Percentiles rank a stretch among this genome's conserved stretches.
phyloP scores from a whole-genome alignment of 1,140 invertebrate species.

The Ceratosolen fusciceps region DNA sequence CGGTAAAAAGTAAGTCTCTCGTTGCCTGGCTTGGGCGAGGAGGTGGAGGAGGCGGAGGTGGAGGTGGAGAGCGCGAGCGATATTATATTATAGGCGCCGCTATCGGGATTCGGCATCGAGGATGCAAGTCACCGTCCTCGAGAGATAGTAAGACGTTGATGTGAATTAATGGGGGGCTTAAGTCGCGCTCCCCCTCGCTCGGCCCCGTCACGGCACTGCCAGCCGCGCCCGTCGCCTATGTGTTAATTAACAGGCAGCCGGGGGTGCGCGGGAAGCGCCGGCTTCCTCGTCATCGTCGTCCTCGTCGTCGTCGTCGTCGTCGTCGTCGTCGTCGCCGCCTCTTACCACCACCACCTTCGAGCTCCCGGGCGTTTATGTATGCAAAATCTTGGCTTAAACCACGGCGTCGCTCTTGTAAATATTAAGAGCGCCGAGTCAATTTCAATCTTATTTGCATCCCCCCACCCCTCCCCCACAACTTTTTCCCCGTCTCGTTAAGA shows the following conservation, averaged over 20 bases:
- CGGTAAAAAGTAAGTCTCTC: slow-evolving; percentile 7
- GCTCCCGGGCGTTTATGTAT: slow-evolving; percentile 19
- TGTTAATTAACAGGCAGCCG: slow-evolving; percentile 46
- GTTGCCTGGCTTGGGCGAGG: not conserved
- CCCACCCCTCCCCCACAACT: not conserved
- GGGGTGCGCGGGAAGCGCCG: too few relatives aligned
- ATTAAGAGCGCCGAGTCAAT: slow-evolving; percentile 32
- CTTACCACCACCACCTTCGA: not conserved
- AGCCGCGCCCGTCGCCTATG: slow-evolving; percentile 3
- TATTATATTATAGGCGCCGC: slow-evolving; percentile 39
- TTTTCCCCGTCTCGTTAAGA: too few relatives aligned
- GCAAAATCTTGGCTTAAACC: slow-evolving; percentile 41
- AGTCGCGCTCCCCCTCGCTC: slow-evolving; percentile 43
- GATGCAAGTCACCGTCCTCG: slow-evolving; percentile 65
- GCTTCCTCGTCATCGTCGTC: not conserved
- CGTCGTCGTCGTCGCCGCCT: not conserved
- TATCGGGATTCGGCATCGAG: slow-evolving; percentile 67
- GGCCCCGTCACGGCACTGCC: not conserved
- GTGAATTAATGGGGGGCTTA: slow-evolving; percentile 72
- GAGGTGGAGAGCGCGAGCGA: not conserved
- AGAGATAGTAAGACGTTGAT: slow-evolving; percentile 70
- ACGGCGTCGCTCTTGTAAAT: slow-evolving; percentile 27
- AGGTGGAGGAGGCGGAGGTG: not conserved
- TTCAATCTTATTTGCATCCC: slow-evolving; percentile 33
- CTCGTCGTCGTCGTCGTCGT: not conserved